Percentiles rank a stretch among this genome's conserved stretches.
Conservation (phyloP, 2,113 vertebrate genomes). For the Sceloporus undulatus region DNA sequence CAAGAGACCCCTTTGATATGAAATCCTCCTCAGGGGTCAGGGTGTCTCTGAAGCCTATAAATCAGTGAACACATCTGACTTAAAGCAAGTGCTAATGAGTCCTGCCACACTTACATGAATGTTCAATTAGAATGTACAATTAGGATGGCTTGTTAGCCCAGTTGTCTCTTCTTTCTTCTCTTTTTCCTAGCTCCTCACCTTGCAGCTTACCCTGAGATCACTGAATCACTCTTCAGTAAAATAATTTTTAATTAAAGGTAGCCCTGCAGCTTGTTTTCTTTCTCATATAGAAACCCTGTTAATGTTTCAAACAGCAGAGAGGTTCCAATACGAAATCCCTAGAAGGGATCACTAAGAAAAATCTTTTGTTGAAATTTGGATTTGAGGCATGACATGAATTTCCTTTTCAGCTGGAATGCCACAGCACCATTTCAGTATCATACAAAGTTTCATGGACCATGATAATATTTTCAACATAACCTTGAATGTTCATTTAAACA, state of each 20-base stretch:
- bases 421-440: background rate
- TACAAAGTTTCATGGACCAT: background rate
- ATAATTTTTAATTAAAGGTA: conserved; percentile 30
- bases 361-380: conserved; percentile 29
- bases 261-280: conserved; percentile 24
- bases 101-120: background rate
- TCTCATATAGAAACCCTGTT: conserved; percentile 14
- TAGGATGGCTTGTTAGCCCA: background rate
- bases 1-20: conserved; percentile 1
- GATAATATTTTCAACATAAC: background rate
- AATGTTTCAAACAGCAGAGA: conserved; percentile 10
- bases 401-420: background rate
- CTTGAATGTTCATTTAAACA: conserved; percentile 5
- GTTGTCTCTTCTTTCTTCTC: background rate
- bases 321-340: conserved; percentile 7
- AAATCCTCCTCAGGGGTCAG: background rate
- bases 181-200: background rate
- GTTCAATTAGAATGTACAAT: conserved; percentile 16
- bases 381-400: conserved; percentile 10
- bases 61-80: background rate
- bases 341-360: background rate
- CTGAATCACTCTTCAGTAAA: conserved; percentile 22
- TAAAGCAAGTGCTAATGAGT: background rate
- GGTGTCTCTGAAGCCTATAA: background rate
- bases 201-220: conserved; percentile 6